Evolutionary conservation across 2,113 vertebrate genomes (phyloP).

Genomic region (Sclerurus mexicanus): DNA sequence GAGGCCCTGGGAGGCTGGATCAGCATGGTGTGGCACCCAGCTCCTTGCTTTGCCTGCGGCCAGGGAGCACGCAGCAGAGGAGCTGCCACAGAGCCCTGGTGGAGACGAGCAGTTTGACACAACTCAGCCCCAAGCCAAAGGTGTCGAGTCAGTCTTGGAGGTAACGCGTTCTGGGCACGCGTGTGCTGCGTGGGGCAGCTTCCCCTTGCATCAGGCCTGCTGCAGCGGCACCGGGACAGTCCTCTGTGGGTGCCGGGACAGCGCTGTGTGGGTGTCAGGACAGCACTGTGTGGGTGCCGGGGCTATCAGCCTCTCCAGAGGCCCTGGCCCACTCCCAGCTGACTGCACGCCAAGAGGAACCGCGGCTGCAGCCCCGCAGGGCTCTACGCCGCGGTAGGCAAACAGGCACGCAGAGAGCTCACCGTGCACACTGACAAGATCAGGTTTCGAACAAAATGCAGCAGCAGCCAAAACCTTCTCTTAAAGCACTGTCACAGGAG

Average conservation of each 20-base stretch:
- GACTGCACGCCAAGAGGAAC: neutral
- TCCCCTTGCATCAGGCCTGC: accelerated
- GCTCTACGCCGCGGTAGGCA: neutral
- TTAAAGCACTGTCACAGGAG: neutral
- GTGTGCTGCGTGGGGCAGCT: accelerated
- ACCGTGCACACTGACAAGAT: conserved; percentile 7
- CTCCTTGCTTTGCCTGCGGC: neutral
- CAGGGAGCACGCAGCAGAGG: neutral
- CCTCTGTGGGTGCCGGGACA: too few relatives aligned
- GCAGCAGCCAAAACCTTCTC: conserved; percentile 25
- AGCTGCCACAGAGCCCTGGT: neutral
- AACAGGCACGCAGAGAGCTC: neutral
- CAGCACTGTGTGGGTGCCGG: neutral
- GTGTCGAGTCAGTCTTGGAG: accelerated
- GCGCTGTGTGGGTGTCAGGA: accelerated
- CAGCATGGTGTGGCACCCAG: neutral
- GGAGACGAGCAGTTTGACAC: accelerated
- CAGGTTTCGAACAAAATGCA: conserved; percentile 22
- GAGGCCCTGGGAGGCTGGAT: too few relatives aligned
- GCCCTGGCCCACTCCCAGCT: neutral
- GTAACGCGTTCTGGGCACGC: accelerated
- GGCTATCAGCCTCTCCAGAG: neutral
- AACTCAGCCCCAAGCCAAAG: accelerated
- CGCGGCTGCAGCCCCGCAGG: neutral
- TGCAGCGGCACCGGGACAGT: neutral